A percentile compares a stretch with the other conserved stretches of the same genome.
These are phyloP conservation scores for Tapera naevia DNA, from an alignment of 2,797 vertebrate species.

Conservation along the genomic window DNA sequence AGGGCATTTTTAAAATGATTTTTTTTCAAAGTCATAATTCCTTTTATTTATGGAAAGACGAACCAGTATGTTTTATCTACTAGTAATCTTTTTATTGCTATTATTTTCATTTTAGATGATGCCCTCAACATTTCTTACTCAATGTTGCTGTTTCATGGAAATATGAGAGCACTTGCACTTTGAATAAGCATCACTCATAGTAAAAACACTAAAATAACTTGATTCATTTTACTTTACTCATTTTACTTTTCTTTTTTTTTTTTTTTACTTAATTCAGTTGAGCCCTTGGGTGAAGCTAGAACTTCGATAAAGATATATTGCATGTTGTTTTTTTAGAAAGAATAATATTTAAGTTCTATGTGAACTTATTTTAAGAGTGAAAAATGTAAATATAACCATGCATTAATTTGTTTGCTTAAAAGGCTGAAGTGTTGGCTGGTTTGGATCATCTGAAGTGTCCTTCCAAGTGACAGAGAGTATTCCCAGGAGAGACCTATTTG, in stretches of 20 bases:
- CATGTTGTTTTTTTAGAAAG: background rate
- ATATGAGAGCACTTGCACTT: background rate
- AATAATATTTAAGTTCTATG: conserved; percentile 21
- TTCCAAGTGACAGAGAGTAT: background rate
- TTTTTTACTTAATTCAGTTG: background rate
- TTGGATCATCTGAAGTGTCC: background rate
- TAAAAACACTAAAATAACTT: background rate
- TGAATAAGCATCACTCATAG: background rate
- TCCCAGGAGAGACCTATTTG: background rate
- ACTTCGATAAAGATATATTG: background rate
- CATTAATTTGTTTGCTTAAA: background rate
- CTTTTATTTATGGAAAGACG: conserved; percentile 3
- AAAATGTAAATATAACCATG: conserved; percentile 3
- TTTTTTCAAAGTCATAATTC: background rate
- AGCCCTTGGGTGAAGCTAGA: background rate
- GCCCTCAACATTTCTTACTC: background rate
- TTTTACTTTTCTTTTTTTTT: background rate
- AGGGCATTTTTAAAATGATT: no score
- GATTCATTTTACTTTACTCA: background rate
- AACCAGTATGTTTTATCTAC: background rate
- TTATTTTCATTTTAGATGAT: background rate
- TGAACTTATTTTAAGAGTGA: background rate
- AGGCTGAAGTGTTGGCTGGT: conserved; percentile 6
- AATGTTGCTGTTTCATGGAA: background rate
- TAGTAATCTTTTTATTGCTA: background rate